These are phyloP conservation scores for Pterostichus niger DNA, from an alignment of 2,888 invertebrate genomes.

Conservation along the genomic window DNA sequence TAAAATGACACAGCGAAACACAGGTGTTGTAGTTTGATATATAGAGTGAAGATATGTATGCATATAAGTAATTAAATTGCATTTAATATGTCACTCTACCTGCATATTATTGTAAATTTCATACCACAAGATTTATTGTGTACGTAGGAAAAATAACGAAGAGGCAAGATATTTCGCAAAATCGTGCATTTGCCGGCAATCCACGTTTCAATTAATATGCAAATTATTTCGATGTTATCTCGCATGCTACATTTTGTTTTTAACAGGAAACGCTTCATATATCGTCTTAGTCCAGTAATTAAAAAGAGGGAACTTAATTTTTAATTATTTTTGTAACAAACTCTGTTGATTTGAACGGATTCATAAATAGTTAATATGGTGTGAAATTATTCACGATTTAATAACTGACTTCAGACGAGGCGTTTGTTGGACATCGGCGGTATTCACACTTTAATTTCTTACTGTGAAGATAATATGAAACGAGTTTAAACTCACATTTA, in stretches of 20 bases:
- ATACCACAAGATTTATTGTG: conserved; percentile 28
- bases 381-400: conserved; percentile 45
- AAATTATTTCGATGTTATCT: conserved; percentile 49
- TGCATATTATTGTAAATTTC: conserved; percentile 40
- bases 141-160: conserved; percentile 28
- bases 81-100: conserved; percentile 36
- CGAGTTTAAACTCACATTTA: neutral
- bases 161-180: conserved; percentile 49
- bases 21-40: conserved; percentile 35
- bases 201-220: conserved; percentile 57
- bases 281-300: conserved; percentile 55
- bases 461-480: neutral
- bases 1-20: conserved; percentile 16
- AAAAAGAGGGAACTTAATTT: conserved; percentile 54
- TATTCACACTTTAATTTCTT: conserved; percentile 21
- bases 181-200: conserved; percentile 52
- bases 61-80: conserved; percentile 46
- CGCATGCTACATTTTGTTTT: conserved; percentile 48
- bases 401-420: conserved; percentile 33
- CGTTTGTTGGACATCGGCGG: neutral
- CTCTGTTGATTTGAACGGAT: conserved; percentile 43
- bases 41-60: conserved; percentile 43
- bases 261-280: conserved; percentile 55
- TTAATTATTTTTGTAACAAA: conserved; percentile 59
- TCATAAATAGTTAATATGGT: conserved; percentile 49